phyloP scores from a whole-genome alignment of 2,888 invertebrate species.

The Willowsia nigromaculata region DNA sequence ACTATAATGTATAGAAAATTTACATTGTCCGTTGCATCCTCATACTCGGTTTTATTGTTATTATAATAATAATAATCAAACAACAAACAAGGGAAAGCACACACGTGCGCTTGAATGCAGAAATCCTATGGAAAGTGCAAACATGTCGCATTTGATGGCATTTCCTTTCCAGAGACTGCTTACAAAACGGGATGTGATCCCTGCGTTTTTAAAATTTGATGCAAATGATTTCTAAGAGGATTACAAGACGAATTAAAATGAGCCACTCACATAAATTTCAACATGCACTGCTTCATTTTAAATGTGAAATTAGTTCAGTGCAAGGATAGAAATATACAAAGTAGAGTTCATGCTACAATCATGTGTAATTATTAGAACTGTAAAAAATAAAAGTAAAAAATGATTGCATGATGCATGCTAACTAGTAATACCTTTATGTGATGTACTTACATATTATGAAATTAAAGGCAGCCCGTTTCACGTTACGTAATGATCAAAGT shows the following conservation, averaged over 20 bases:
- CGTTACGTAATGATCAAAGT: neutral
- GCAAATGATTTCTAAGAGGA: constrained; percentile 63
- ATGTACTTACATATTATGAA: neutral
- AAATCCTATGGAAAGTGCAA: constrained; percentile 29
- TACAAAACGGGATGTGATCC: constrained; percentile 5
- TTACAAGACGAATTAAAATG: neutral
- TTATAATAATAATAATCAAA: constrained; percentile 35
- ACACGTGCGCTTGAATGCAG: constrained; percentile 57
- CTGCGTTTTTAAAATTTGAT: constrained; percentile 43
- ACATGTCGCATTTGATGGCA: neutral
- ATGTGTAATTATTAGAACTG: neutral
- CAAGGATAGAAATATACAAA: no score
- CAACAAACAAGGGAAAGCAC: constrained; percentile 30
- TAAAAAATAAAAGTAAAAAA: neutral
- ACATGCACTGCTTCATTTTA: neutral
- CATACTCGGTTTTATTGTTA: neutral
- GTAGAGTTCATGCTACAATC: no score
- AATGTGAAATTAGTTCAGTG: neutral
- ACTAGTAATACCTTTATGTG: neutral
- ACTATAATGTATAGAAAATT: constrained; percentile 25
- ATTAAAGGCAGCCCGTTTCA: no score
- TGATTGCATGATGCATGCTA: neutral
- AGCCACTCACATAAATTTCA: neutral
- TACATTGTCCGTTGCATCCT: constrained; percentile 41
- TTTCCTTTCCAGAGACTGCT: neutral